Evolutionary conservation across 2,113 vertebrate species (phyloP), one percentile per base, ranked within the genome.

Genomic region (Tetrax tetrax): DNA sequence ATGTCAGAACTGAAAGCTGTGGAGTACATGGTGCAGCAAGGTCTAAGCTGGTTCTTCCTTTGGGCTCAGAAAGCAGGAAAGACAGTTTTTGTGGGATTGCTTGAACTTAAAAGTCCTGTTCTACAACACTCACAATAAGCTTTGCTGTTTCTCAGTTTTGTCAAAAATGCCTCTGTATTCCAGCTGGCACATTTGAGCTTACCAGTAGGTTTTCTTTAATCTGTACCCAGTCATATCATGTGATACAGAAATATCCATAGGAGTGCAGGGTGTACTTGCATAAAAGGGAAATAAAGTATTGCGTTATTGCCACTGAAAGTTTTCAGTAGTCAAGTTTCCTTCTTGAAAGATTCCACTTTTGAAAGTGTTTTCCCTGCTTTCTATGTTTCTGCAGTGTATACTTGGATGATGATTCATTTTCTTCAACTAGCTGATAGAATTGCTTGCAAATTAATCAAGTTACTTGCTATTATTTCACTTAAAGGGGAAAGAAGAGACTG

Each of bases 31-130:
- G 16, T 45, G 6, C 31, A 80, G 4, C 15, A 68, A 18, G 28
- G 12, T 25, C 28, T 53, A 37, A 88, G 4, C 19, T 38, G 4
- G 5, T 75, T 79, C 14, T 7, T 4, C 8, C 56, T 59, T 65
- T 14, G 31, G n/a, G 43, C 10, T 75, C 56, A 79, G 61, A 86
- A 53, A 79, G 19, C 9, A 89, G 14, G 4, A 66, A 66, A 71
- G 7, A 33, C 0, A 0, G 11, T 25, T 86, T 83, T 54, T 54
- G 5, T 43, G 38, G 53, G 13, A 63, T 12, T 71, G 3, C 9
- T 69, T 65, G 19, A 57, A 3, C 10, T 75, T 65, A 6, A 88
- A 82, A 82, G 4, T 29, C 37, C 12, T 17, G 8, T 59, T 90
- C 28, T 86, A n/a, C 56, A 91, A 60, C 4, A 68, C 7, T 50